A percentile compares a stretch with the other conserved stretches of the same genome.
Evolutionary conservation across 2,113 vertebrate species (phyloP).

Genomic region (Callipepla californica): DNA sequence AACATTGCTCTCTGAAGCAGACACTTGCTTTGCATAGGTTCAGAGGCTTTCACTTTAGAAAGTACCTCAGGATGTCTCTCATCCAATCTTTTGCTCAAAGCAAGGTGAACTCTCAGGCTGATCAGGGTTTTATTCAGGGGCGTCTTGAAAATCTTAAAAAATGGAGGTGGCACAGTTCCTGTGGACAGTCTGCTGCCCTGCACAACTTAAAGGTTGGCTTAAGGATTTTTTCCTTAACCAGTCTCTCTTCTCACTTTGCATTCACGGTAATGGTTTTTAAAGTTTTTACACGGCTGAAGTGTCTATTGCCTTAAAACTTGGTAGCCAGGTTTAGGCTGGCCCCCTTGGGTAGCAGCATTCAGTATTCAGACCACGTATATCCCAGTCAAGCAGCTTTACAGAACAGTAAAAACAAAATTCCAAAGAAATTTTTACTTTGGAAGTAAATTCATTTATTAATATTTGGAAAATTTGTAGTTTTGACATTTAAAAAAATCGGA

Average conservation of each 20-base stretch:
- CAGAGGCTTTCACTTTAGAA: background rate
- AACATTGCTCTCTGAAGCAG: background rate
- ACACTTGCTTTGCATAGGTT: background rate
- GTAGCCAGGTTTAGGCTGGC: background rate
- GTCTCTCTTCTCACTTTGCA: background rate
- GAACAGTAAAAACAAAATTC: background rate
- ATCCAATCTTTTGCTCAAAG: background rate
- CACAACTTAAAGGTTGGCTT: background rate
- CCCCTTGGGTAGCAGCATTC: background rate
- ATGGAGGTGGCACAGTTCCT: background rate
- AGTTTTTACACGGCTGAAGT: background rate
- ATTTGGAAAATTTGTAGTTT: background rate
- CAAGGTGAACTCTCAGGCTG: background rate
- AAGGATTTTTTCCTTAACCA: background rate
- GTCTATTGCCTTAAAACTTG: background rate
- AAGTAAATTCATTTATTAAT: background rate
- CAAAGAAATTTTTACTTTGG: background rate
- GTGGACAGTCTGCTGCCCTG: background rate
- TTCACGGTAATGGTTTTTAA: background rate
- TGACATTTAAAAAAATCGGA: background rate
- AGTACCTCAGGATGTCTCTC: background rate
- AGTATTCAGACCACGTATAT: background rate
- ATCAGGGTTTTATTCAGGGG: background rate
- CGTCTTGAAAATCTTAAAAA: background rate
- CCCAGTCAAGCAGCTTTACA: background rate